Base-by-base conservation (phyloP, 2,113 vertebrate genomes). In the Mustela nigripes region DNA sequence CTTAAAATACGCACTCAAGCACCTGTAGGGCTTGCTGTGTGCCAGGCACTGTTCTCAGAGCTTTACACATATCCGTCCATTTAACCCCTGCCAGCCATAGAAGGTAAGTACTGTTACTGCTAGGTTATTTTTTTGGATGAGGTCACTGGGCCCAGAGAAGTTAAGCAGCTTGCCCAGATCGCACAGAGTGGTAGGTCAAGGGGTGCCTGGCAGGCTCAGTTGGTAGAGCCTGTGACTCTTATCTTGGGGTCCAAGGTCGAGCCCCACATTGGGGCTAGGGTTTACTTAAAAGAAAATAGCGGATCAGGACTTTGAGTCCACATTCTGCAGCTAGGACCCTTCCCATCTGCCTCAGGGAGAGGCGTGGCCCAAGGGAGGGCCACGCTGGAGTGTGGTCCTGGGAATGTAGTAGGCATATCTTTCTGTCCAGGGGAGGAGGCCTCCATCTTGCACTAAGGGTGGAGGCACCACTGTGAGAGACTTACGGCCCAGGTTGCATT, bases 11-110 rank as follows among this genome's bases (percentile, higher is more conserved):
- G 26, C 16, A 10, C 2, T 67, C 74, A 48, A 12, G 33, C 11
- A 10, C 2, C 11, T 26, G 0, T 2, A 39, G 39, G 4, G 56
- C 15, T 36, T 36, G 12, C 45, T 11, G 1, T 58, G n/a, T 62
- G 73, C 48, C 45, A 9, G 69, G 11, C 73, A 19, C 65, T 86
- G 45, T n/a, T n/a, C 42, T 58, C 31, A 67, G 73, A 71, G 53
- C 33, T 79, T 81, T n/a, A 22, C 65, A 6, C 8, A 0, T 73
- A 4, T 63, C 79, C 50, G 26, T 36, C 28, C 21, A 24, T 39
- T 78, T 42, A 24, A 10, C 42, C 63, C 63, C 53, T 5, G 3
- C 26, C 62, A 80, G 1, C 24, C 6, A 0, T 39, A 7, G 48
- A 22, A 50, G 42, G 19, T 48, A 28, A 63, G 8, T 48, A 10